Evolutionary conservation across 2,797 vertebrate species (phyloP).

Genomic region (Neomorphus geoffroyi): DNA sequence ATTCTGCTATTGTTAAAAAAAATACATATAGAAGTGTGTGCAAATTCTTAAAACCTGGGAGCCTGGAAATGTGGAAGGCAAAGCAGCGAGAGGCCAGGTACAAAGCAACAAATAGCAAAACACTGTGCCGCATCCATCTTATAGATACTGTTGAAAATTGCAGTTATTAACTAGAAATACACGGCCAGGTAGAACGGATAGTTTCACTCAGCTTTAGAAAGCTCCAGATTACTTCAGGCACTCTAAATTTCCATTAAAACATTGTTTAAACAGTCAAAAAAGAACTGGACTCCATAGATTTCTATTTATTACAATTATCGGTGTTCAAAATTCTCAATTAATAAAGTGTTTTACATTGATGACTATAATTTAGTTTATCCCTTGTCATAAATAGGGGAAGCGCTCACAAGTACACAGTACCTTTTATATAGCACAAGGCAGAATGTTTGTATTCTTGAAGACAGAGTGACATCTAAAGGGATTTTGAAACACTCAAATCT

Average conservation of each 20-base stretch:
- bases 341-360: conserved; percentile 49
- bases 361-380: conserved; percentile 59
- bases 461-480: conserved; percentile 99
- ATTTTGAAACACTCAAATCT: conserved; percentile 79
- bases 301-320: conserved; percentile 58
- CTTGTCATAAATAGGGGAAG: conserved; percentile 47
- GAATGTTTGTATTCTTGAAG: conserved; percentile 85
- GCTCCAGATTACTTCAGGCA: background rate
- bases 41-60: background rate
- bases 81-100: background rate
- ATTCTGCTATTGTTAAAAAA: background rate
- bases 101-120: background rate
- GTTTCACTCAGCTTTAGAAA: background rate
- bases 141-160: background rate
- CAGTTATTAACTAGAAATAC: conserved; percentile 14
- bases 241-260: background rate
- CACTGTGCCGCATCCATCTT: background rate
- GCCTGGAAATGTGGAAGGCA: background rate
- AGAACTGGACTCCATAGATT: conserved; percentile 10
- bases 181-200: background rate
- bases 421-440: conserved; percentile 19
- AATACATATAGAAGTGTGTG: accelerated
- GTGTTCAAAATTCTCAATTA: conserved; percentile 46
- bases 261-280: conserved; percentile 34
- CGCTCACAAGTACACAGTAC: background rate